These are phyloP conservation scores for Cynoglossus semilaevis DNA, from an alignment of 2,113 vertebrate genomes.

Conservation along the genomic window DNA sequence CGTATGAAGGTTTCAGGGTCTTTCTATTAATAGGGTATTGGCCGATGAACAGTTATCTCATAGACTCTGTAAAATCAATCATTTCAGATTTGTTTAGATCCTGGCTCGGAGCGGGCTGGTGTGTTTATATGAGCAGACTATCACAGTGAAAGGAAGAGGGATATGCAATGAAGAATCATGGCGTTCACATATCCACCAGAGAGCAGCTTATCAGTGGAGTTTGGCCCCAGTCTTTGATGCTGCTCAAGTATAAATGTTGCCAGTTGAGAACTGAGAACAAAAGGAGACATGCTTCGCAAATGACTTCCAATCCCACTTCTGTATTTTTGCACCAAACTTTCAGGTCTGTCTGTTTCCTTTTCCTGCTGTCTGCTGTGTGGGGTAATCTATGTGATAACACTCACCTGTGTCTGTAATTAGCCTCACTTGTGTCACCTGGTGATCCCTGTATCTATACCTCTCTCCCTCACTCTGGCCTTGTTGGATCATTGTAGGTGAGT, in stretches of 20 bases:
- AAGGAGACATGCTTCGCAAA: constrained; percentile 17
- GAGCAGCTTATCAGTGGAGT: constrained; percentile 64
- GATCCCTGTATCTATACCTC: no score
- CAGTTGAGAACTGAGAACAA: constrained; percentile 15
- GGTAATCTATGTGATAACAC: no score
- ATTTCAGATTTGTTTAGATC: constrained; percentile 75
- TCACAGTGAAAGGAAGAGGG: constrained; percentile 63
- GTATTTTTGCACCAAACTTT: no score
- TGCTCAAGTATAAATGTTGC: constrained; percentile 52
- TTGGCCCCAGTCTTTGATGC: constrained; percentile 60
- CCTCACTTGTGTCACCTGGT: no score
- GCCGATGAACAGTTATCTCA: constrained; percentile 74
- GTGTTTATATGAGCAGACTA: constrained; percentile 69
- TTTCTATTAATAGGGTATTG: constrained; percentile 65
- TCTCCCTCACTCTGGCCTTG: no score
- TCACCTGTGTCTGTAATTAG: no score
- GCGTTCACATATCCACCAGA: constrained; percentile 60
- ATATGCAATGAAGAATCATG: constrained; percentile 51
- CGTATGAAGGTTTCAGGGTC: constrained; percentile 50
- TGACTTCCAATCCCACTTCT: constrained; percentile 22
- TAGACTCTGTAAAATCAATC: constrained; percentile 72
- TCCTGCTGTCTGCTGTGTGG: no score
- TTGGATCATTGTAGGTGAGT: no score
- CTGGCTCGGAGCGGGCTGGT: constrained; percentile 55
- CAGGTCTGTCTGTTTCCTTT: no score